phyloP scores from a whole-genome alignment of 1,140 invertebrate species.

The Ooceraea biroi region DNA sequence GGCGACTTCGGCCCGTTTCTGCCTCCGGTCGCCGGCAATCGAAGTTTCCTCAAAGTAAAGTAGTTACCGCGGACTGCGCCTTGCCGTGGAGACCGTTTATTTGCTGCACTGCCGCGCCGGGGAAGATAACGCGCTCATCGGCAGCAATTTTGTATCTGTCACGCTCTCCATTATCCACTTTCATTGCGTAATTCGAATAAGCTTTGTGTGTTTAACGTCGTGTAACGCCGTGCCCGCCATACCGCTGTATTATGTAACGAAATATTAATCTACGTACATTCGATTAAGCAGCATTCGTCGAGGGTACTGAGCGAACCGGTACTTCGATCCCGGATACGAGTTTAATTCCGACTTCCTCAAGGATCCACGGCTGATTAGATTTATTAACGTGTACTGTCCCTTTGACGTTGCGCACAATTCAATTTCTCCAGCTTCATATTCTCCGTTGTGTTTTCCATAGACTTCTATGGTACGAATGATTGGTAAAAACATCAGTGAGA shows the following conservation, averaged over 20 bases:
- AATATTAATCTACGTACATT: slow-evolving; percentile 16
- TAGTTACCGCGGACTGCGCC: neutral
- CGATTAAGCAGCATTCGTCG: too few relatives aligned
- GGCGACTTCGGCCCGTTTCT: neutral
- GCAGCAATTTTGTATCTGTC: slow-evolving; percentile 6
- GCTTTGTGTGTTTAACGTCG: slow-evolving; percentile 6
- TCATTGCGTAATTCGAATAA: slow-evolving; percentile 25
- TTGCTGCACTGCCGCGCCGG: neutral
- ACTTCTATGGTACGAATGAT: too few relatives aligned
- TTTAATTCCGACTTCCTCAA: neutral
- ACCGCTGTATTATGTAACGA: slow-evolving; percentile 10
- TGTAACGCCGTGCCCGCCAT: neutral
- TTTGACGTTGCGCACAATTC: neutral
- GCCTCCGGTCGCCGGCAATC: neutral
- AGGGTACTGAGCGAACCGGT: neutral
- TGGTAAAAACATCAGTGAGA: too few relatives aligned
- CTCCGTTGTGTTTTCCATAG: neutral
- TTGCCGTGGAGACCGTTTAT: slow-evolving; percentile 11
- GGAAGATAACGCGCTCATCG: slow-evolving; percentile 1
- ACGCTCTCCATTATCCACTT: slow-evolving; percentile 28
- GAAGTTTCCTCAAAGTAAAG: slow-evolving; percentile 27
- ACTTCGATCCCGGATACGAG: neutral
- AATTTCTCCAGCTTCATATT: neutral
- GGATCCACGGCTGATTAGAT: neutral
- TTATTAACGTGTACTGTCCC: neutral